These are phyloP conservation scores for Ormia ochracea DNA, from an alignment of 2,888 invertebrate genomes.

Conservation along the genomic window DNA sequence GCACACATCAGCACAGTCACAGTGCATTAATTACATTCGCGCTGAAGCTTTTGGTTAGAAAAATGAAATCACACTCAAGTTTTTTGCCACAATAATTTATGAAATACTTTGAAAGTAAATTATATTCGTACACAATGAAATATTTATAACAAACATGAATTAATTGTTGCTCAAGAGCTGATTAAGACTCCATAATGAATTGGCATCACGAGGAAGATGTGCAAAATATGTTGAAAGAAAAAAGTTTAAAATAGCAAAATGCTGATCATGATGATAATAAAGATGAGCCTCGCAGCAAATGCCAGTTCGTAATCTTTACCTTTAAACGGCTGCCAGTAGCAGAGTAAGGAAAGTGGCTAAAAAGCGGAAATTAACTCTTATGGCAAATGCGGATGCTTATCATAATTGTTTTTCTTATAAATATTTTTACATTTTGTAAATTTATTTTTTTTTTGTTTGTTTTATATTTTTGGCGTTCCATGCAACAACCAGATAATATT, in stretches of 20 bases:
- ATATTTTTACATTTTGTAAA: too few relatives aligned
- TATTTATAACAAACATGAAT: constrained; percentile 14
- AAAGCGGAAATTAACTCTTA: constrained; percentile 53
- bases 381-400: constrained; percentile 52
- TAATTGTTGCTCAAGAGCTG: constrained; percentile 9
- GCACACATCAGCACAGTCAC: too few relatives aligned
- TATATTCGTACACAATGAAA: neutral
- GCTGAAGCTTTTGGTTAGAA: neutral
- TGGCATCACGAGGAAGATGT: constrained; percentile 46
- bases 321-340: neutral
- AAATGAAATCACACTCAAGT: neutral
- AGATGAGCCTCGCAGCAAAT: constrained; percentile 21
- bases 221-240: constrained; percentile 22
- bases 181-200: neutral
- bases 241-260: constrained; percentile 7
- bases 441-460: neutral
- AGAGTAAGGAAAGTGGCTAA: constrained; percentile 3
- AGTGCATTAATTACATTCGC: constrained; percentile 2
- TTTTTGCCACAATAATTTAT: constrained; percentile 2
- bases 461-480: constrained; percentile 21
- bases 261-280: neutral
- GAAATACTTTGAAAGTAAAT: constrained; percentile 27
- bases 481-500: constrained; percentile 13
- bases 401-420: neutral
- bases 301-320: neutral